Base-by-base conservation (phyloP, 2,888 invertebrate species). In the Luperina testacea region DNA sequence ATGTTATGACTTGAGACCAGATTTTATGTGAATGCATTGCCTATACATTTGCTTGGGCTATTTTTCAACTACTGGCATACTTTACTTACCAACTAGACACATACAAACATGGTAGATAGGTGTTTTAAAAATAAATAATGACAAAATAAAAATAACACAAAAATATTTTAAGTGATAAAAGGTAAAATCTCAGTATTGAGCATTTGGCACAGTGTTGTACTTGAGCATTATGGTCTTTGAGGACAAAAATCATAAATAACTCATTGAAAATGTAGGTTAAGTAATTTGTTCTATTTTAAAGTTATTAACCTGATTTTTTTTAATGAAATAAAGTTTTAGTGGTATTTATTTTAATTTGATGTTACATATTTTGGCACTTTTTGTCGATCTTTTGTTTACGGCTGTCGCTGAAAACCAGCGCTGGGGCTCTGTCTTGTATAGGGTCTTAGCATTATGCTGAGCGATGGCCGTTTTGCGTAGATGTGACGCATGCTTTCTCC, bases 181-280 rank as follows among this genome's bases (percentile, higher is more conserved):
- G n/a, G n/a, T 3, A 57, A 57, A 57, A 9, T 24, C 57, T 57
- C 24, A n/a, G 11, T n/a, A 59, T 11, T 59, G n/a, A 57, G 57
- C 24, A 57, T n/a, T n/a, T 57, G n/a, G 24, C 11, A 59, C 57
- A n/a, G 57, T 59, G n/a, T n/a, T 57, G 57, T 24, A n/a, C 57
- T 57, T 11, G 24, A 24, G 24, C 11, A n/a, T 9, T 24, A 4
- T n/a, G 5, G n/a, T 13, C 4, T 59, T 11, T n/a, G 57, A 59
- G 57, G n/a, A 59, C 57, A 59, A 59, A n/a, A 59, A 59, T 59
- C n/a, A 59, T n/a, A n/a, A n/a, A 59, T 59, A n/a, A n/a, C 57
- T n/a, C 11, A 11, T n/a, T 5, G 5, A 59, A 59, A n/a, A 11
- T 59, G 0, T n/a, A n/a, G 5, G 1, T 59, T n/a, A n/a, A n/a